Conservation (phyloP, 2,888 invertebrate species). For the Nomada goodeniana region DNA sequence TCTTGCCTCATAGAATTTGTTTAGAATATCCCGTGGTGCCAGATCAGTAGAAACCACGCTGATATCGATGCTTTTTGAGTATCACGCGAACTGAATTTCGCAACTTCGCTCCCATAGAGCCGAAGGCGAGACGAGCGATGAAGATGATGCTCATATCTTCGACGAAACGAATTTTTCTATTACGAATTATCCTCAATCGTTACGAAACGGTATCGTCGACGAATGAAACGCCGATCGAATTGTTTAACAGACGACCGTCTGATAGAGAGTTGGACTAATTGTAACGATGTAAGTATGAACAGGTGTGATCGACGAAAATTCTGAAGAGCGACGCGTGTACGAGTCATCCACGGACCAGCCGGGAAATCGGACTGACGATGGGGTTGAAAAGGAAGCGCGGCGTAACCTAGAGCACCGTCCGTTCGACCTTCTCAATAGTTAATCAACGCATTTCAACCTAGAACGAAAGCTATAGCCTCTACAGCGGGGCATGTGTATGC, state of each 20-base stretch:
- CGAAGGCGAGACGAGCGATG: conserved; percentile 74
- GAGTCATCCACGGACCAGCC: conserved; percentile 71
- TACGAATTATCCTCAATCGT: neutral
- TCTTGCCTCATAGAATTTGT: no score
- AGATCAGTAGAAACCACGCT: conserved; percentile 76
- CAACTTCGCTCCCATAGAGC: conserved; percentile 73
- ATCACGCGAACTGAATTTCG: conserved; percentile 72
- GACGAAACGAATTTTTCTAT: neutral
- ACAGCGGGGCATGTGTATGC: neutral
- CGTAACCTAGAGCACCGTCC: conserved; percentile 37
- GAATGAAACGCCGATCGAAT: neutral
- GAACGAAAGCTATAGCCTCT: neutral
- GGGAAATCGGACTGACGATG: conserved; percentile 66
- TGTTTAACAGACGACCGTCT: neutral
- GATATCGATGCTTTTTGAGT: conserved; percentile 76
- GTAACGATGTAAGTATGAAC: neutral
- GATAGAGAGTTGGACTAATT: neutral
- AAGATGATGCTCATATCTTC: conserved; percentile 76
- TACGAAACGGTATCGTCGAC: neutral
- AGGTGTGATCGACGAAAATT: neutral
- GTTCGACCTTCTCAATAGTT: conserved; percentile 71
- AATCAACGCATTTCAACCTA: conserved; percentile 41
- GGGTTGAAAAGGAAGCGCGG: neutral
- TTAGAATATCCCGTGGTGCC: no score
- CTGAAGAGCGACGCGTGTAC: conserved; percentile 19